Conservation (phyloP, 1,140 invertebrate species). For the Acromyrmex echinatior region DNA sequence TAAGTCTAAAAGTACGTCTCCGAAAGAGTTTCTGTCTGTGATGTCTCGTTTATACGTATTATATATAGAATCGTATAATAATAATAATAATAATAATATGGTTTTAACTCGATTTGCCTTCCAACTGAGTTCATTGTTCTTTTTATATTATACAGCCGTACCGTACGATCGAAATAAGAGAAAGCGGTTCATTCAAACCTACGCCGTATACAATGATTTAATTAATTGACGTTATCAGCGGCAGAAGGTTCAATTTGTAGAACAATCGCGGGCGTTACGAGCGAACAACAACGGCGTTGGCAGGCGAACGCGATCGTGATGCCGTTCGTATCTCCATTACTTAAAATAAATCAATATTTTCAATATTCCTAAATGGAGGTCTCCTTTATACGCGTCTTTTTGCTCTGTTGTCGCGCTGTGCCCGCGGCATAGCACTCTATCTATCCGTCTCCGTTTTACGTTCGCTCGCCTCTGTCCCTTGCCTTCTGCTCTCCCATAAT, state of each 20-base stretch:
- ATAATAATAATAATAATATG: background rate
- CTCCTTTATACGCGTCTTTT: constrained; percentile 65
- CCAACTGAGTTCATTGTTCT: constrained; percentile 26
- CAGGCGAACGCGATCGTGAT: background rate
- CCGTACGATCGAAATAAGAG: background rate
- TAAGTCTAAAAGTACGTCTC: background rate
- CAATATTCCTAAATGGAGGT: constrained; percentile 79
- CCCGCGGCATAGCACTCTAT: constrained; percentile 56
- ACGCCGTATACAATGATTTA: constrained; percentile 16
- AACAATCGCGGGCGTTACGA: constrained; percentile 41
- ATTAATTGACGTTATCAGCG: constrained; percentile 39
- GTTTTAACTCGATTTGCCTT: background rate
- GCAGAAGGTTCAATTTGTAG: constrained; percentile 37
- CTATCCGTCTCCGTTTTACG: constrained; percentile 64
- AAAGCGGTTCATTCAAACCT: constrained; percentile 14
- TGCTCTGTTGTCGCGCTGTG: constrained; percentile 66
- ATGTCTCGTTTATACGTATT: too few relatives aligned
- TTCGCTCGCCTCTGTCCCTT: constrained; percentile 19
- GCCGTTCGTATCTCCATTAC: constrained; percentile 64
- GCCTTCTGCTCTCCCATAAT: constrained; percentile 63
- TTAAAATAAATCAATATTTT: constrained; percentile 80
- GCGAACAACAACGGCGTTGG: constrained; percentile 36
- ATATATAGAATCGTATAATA: background rate
- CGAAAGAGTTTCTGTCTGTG: background rate
- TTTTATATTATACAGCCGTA: background rate